Base-by-base conservation (phyloP, 2,888 invertebrate species). In the Pseudoips prasinana region DNA sequence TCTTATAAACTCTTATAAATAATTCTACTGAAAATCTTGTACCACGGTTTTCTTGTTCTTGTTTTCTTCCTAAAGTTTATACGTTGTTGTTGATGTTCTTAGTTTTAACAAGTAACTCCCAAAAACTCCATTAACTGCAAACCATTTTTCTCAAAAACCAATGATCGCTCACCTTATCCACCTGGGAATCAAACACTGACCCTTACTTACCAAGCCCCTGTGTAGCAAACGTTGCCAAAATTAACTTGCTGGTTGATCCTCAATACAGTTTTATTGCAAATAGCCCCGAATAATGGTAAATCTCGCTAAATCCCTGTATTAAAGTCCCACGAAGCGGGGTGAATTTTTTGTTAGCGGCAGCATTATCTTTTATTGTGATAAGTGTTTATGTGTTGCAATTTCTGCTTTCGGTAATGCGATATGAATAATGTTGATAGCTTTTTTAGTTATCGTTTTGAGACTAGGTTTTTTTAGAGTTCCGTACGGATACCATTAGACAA, bases 241-340 rank as follows among this genome's bases (percentile, higher is more conserved):
- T 83, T 78, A 83, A 74, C 77, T 67, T 46, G 54, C 56, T 46
- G 50, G 48, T 59, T 71, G 65, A 78, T 75, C 77, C 80, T 64
- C 76, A 70, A 71, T 76, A 73, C 73, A 67, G 67, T 80, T 79
- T 82, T 83, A 83, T 82, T 80, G 83, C 81, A 71, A 78, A 80
- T 69, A 72, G 75, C 61, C 40, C 50, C 64, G 61, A 69, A 75
- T 81, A 82, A 80, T 77, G 75, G 66, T 80, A 83, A 78, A 83
- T 83, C 81, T 80, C 71, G 37, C 58, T 62, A 80, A 83, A 79
- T 73, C 80, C 80, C 67, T 45, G 39, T 67, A 70, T 73, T 74
- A 59, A 63, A 60, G 68, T 58, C 33, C 51, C 58, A 58, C 60
- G 60, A 62, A 67, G 58, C 51, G 50, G 64, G 59, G 57, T 65